Base-by-base conservation (phyloP, 2,797 vertebrate species). In the Chelon labrosus region DNA sequence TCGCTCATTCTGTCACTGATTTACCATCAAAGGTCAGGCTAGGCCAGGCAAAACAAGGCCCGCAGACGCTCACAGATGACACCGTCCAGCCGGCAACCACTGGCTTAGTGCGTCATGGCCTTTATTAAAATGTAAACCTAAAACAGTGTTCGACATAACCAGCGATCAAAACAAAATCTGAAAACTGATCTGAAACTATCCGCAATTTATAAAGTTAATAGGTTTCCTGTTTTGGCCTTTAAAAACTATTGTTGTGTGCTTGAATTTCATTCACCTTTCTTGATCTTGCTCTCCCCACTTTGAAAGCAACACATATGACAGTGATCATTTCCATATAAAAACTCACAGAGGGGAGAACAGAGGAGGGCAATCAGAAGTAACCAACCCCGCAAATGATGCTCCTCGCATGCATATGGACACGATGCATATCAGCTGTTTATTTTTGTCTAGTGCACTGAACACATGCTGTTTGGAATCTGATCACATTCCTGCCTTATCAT, bases 401-500 rank as follows among this genome's bases (percentile, higher is more conserved):
- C 68, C 65, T 70, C 63, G 25, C 68, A 37, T 41, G 42, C 55
- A 54, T 17, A 49, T 50, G 53, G 65, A 71, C 80, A 54, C 3
- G 19, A 22, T 7, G 49, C 47, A 58, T 6, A 13, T 80, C 82
- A 74, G 64, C 69, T 72, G 64, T 67, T 74, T 82, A 12, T 73
- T 72, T 71, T 49, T 25, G 47, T 65, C 49, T 6, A 6, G 38
- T 37, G 1, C 35, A 61, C 51, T 4, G 5, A 10, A 63, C 65
- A 1, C 66, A 77, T 19, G 74, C 47, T 77, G 64, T 65, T 74
- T 20, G 55, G 63, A 82, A 70, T 76, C 75, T 57, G 63, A 5
- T 77, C 81, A 84, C 57, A 61, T 79, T 62, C 71, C 54, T 39
- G 69, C 31, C 57, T 70, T 52, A 69, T 80, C 70, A 72, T 20